phyloP scores from a whole-genome alignment of 2,888 invertebrate genomes.

The Gastracanthus pulcherrimus region DNA sequence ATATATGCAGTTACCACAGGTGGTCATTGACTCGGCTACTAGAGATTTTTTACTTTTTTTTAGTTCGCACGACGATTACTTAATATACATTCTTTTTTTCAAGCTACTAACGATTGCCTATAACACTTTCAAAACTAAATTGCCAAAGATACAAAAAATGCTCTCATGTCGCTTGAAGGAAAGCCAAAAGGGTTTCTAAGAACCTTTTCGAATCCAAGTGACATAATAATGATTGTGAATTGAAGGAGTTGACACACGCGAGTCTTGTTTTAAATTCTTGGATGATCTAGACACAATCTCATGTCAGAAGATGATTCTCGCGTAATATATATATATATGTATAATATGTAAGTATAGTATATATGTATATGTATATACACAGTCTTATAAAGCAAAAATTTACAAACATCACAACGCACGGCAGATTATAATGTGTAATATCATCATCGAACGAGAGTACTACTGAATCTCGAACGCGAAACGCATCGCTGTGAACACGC shows the following conservation, averaged over 20 bases:
- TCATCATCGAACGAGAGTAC: conserved; percentile 40
- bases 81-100: conserved; percentile 21
- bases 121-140: conserved; percentile 21
- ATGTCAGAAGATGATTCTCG: conserved; percentile 16
- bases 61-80: background rate
- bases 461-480: conserved; percentile 4
- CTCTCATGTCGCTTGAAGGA: background rate
- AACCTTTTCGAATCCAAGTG: background rate
- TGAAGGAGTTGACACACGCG: background rate
- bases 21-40: conserved; percentile 23
- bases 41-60: background rate
- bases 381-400: conserved; percentile 78
- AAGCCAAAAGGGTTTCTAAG: background rate
- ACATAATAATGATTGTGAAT: background rate
- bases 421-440: conserved; percentile 60
- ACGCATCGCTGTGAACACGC: background rate
- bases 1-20: conserved; percentile 30
- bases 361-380: conserved; percentile 76
- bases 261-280: background rate
- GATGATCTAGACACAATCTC: no score
- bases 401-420: conserved; percentile 76
- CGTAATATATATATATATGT: conserved; percentile 11
- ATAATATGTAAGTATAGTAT: conserved; percentile 66
- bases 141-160: conserved; percentile 23
- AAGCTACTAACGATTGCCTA: conserved; percentile 26